These are phyloP conservation scores for Gavialis gangeticus DNA, from an alignment of 2,113 vertebrate genomes.

Conservation along the genomic window DNA sequence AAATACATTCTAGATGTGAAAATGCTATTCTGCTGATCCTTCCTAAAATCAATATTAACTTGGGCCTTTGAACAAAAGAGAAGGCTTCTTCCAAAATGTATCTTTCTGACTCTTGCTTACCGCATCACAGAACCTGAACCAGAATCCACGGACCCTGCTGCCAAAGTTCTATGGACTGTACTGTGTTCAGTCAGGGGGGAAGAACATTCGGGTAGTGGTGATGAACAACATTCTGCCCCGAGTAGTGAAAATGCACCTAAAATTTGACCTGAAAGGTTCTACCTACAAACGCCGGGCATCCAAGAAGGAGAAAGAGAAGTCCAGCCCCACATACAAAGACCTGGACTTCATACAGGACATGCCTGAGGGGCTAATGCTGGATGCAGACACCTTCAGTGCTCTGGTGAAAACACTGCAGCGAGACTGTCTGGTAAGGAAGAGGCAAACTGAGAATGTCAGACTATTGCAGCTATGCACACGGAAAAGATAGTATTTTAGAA, in stretches of 20 bases:
- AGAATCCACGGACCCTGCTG: conserved; percentile 96
- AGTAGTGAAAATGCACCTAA: conserved; percentile 96
- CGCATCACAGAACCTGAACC: conserved; percentile 91
- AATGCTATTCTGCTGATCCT: not conserved
- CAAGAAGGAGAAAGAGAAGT: conserved; percentile 96
- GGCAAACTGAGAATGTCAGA: not conserved
- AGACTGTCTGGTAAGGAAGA: conserved; percentile 92
- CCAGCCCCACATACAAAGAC: conserved; percentile 94
- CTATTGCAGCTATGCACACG: fast-evolving
- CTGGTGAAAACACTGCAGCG: conserved; percentile 95
- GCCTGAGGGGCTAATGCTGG: conserved; percentile 92
- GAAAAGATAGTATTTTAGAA: not conserved
- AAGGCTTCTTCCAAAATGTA: not conserved
- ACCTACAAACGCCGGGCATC: conserved; percentile 97
- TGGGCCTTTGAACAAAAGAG: not conserved
- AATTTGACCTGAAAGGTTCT: conserved; percentile 97
- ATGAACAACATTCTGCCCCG: conserved; percentile 99
- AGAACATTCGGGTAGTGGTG: conserved; percentile 97
- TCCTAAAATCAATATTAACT: fast-evolving
- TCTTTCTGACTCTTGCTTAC: not conserved
- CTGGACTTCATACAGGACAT: conserved; percentile 97
- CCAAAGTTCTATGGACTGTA: conserved; percentile 99
- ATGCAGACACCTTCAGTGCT: conserved; percentile 92
- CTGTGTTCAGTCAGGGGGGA: conserved; percentile 96
- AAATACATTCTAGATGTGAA: not conserved